These are phyloP conservation scores for Drosophila mimetica DNA, from an alignment of 2,888 invertebrate genomes.

Conservation along the genomic window DNA sequence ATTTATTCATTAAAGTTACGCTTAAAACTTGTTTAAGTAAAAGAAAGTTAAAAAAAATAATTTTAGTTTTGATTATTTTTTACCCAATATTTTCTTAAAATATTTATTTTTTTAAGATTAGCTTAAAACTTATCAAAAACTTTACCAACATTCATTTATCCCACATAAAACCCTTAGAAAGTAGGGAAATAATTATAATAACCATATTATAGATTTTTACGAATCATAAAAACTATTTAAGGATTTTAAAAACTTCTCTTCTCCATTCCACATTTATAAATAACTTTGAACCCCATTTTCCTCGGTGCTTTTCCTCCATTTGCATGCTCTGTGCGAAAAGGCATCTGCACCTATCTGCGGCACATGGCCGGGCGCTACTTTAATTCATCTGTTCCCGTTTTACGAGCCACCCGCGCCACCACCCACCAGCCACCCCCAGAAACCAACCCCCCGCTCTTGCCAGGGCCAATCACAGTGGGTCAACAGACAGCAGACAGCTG, in stretches of 20 bases:
- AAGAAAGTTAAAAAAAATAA: no score
- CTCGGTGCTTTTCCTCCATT: conserved; percentile 45
- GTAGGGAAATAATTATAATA: no score
- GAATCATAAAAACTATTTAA: no score
- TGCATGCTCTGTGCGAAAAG: conserved; percentile 55
- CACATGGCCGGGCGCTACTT: conserved; percentile 40
- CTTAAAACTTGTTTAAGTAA: no score
- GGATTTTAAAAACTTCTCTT: not conserved
- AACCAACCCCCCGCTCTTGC: conserved; percentile 17
- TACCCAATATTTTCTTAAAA: no score
- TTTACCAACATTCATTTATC: no score
- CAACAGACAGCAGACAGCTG: conserved; percentile 47
- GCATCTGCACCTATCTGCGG: conserved; percentile 54
- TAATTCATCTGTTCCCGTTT: conserved; percentile 62
- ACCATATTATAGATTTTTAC: no score
- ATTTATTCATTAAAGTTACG: no score
- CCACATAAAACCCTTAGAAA: no score
- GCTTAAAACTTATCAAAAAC: no score
- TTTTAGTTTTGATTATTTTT: no score
- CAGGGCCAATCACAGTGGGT: conserved; percentile 55
- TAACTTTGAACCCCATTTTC: not conserved
- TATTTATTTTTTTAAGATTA: no score
- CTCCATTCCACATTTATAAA: not conserved
- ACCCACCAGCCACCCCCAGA: conserved; percentile 13
- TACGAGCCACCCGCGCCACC: conserved; percentile 34